Evolutionary conservation across 2,113 vertebrate species (phyloP), one percentile per base, ranked within the genome.

Genomic region (Pelodiscus sinensis): DNA sequence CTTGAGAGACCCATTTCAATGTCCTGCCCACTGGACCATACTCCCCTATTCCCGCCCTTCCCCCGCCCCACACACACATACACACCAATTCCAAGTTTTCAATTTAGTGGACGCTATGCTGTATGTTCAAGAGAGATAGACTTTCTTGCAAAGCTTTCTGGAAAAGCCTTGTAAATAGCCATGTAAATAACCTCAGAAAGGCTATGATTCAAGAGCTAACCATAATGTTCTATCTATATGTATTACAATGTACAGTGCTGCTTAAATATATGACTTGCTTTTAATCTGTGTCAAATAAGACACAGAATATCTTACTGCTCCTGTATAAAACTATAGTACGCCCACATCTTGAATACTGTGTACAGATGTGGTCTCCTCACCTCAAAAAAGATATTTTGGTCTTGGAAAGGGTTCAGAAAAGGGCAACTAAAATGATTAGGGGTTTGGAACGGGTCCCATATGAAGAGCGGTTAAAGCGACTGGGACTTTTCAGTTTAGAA

Each of bases 151-250:
- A 57, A 81, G 19, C 21, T 44, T 79, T 54, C 24, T 85, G 51
- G 65, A 89, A 91, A 89, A 77, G 5, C 58, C 9, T 16, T 79
- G 25, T 29, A 29, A 29, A 27, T 58, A 90, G 68, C 87, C 25
- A 50, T 83, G 73, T 88, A 81, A 94, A 91, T 5, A 24, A 31
- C 15, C 0, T 3, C 35, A 13, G 52, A 44, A 90, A 77, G 73
- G 85, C n/a, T 83, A 81, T 54, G 85, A 71, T 35, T 71, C 24
- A 73, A 16, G n/a, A 80, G 82, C 73, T 31, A 82, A 0, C 38
- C 31, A 86, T 73, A 79, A 90, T 77, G 79, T 51, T 56, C 60
- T 81, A 0, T 31, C 8, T 19, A 71, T 35, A 35, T 21, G n/a
- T 4, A 19, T n/a, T 68, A 65, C 62, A 68, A 16, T 18, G 15